Evolutionary conservation across 2,113 vertebrate genomes (phyloP), one percentile per base, ranked within the genome.

Genomic region (Gopherus evgoodei): DNA sequence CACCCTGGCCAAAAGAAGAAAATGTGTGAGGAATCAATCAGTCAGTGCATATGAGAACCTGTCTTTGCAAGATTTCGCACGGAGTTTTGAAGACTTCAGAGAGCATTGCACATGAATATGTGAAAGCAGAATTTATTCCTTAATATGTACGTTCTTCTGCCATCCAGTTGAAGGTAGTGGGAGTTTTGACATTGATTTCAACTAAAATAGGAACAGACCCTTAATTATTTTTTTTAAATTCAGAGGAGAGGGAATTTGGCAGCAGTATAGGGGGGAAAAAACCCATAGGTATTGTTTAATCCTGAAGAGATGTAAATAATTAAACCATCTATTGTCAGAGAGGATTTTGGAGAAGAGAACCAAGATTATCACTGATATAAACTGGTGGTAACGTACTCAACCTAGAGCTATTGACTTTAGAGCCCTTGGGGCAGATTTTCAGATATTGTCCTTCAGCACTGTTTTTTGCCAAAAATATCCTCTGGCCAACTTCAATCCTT

Each of bases 281-380:
- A 0, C 3, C 21, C 5, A 14, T 53, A 82, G 5, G 19, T 92
- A 3, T 56, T 88, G 5, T 42, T 84, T 76, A 92, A 22, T 5
- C 52, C 2, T 47, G 1, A 17, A 1, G 0, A 65, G 8, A 53
- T 84, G 22, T 65, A 25, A 53, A 81, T 16, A 86, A 4, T 0
- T 0, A 89, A 29, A 14, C 50, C 80, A 59, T 4, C 35, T 90
- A 21, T 38, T 25, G 1, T 0, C 22, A 52, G 7, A 83, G 27
- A 56, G 19, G 12, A 0, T 4, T 81, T 12, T 27, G 50, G 88
- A 81, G 59, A 53, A 90, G 4, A 84, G 4, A 88, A 49, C 12
- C 80, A 38, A 76, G 22, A 6, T 56, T 86, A 12, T 59, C 57
- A 6, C 27, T 3, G 27, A 59, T 31, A 59, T 59, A 59, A 59